Percentiles rank a stretch among this genome's conserved stretches.
phyloP scores from a whole-genome alignment of 2,888 invertebrate species.

The Gerosis bhagava region DNA sequence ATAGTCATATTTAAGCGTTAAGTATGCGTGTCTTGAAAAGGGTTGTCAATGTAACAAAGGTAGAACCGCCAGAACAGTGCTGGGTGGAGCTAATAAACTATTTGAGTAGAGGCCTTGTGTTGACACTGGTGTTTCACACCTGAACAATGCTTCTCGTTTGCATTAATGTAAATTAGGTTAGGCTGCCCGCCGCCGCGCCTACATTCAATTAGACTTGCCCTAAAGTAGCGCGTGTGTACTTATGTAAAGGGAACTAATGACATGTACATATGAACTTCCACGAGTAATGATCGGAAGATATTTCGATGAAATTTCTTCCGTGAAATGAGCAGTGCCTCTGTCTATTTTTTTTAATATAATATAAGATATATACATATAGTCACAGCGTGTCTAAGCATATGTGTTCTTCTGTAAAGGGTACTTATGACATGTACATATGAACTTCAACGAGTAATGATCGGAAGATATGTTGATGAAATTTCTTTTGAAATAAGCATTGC shows the following conservation, averaged over 20 bases:
- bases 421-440: slow-evolving; percentile 56
- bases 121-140: slow-evolving; percentile 82
- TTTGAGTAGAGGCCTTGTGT: slow-evolving; percentile 77
- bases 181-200: slow-evolving; percentile 67
- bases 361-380: too few relatives aligned
- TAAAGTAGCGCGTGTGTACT: slow-evolving; percentile 72
- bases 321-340: too few relatives aligned
- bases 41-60: slow-evolving; percentile 75
- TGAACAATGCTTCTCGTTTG: slow-evolving; percentile 82
- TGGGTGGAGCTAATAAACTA: slow-evolving; percentile 82
- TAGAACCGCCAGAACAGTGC: slow-evolving; percentile 69
- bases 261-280: slow-evolving; percentile 54
- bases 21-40: slow-evolving; percentile 71
- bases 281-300: slow-evolving; percentile 55
- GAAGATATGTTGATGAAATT: too few relatives aligned
- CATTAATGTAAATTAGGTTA: slow-evolving; percentile 83
- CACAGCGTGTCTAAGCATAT: too few relatives aligned
- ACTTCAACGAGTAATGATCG: slow-evolving; percentile 55
- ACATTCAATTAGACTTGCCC: slow-evolving; percentile 78
- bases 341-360: too few relatives aligned
- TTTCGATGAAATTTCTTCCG: too few relatives aligned
- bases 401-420: slow-evolving; percentile 65
- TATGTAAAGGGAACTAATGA: slow-evolving; percentile 62
- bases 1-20: slow-evolving; percentile 70
- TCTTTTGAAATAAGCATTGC: too few relatives aligned